Evolutionary conservation across 2,888 invertebrate species (phyloP), one percentile per base, ranked within the genome.

Genomic region (Latheticus oryzae): DNA sequence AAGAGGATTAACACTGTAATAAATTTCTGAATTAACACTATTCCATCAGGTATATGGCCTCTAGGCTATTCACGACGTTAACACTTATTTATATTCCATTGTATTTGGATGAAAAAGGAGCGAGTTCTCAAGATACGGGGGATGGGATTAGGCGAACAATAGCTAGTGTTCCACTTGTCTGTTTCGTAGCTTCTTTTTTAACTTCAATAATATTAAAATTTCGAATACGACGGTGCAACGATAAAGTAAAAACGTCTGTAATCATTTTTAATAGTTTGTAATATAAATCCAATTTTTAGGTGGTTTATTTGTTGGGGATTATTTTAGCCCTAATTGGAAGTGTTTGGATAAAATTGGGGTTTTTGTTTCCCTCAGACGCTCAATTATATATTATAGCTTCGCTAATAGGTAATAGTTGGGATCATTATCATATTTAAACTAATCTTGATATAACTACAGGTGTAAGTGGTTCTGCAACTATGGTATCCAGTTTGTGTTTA

Each of bases 21-120:
- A 28, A 30, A 35, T 53, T 37, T 40, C 2, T 48, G 35, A 53
- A 17, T 33, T 43, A 48, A 9, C 12, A 47, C 19, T 47, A 13
- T 47, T 35, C 48, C 79, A 80, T 64, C 76, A 85, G 85, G 73
- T 96, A 96, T 76, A 94, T 95, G 75, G 88, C 89, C 37, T 90
- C 94, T n/a, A 84, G 95, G 61, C 80, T 96, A 17, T 93, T 91
- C 77, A 89, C 93, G 74, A 95, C 94, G 57, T 79, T 95, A 30
- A 90, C 91, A 60, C 86, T 95, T 65, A 90, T 95, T 1, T 96
- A 95, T 76, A 86, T 95, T 66, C 94, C 95, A 1, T 81, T 95
- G 67, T 96, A 93, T 77, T 82, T 95, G 52, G 90, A 92, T 68
- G 88, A 89, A 75, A 80, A 85, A 3, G 79, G 84, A 23, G 69